Percentiles rank a stretch among this genome's conserved stretches.
Evolutionary conservation across 2,888 invertebrate genomes (phyloP).

Genomic region (Coenonympha glycerion): DNA sequence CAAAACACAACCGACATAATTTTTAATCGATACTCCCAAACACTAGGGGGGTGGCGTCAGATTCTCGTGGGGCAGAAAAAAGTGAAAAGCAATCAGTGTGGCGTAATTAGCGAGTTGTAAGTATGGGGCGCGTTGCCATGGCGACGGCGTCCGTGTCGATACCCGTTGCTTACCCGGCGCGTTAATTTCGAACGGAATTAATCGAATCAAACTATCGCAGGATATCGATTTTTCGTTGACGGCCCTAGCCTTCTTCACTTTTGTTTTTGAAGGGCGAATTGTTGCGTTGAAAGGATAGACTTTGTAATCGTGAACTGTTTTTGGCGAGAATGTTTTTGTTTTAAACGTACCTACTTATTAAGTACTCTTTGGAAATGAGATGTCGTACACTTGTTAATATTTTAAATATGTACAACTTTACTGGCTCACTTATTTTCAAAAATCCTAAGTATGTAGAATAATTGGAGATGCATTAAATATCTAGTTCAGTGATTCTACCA

Average conservation of each 20-base stretch:
- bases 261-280: constrained; percentile 7
- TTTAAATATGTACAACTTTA: too few relatives aligned
- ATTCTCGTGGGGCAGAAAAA: constrained; percentile 72
- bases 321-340: not conserved
- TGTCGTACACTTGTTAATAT: too few relatives aligned
- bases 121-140: constrained; percentile 73
- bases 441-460: too few relatives aligned
- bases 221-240: constrained; percentile 55
- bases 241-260: constrained; percentile 11
- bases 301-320: not conserved
- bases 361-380: not conserved
- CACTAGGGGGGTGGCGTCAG: constrained; percentile 61
- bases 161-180: constrained; percentile 66
- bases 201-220: constrained; percentile 65
- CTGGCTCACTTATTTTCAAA: too few relatives aligned
- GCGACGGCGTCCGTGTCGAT: constrained; percentile 65
- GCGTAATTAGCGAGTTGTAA: constrained; percentile 75
- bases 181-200: constrained; percentile 73
- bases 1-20: constrained; percentile 32
- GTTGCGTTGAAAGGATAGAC: not conserved
- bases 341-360: too few relatives aligned
- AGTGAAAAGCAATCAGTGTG: constrained; percentile 76
- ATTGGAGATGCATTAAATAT: too few relatives aligned
- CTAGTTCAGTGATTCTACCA: too few relatives aligned
- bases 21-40: constrained; percentile 38